Base-by-base conservation (phyloP, 2,797 vertebrate genomes). In the Lutjanus campechanus region DNA sequence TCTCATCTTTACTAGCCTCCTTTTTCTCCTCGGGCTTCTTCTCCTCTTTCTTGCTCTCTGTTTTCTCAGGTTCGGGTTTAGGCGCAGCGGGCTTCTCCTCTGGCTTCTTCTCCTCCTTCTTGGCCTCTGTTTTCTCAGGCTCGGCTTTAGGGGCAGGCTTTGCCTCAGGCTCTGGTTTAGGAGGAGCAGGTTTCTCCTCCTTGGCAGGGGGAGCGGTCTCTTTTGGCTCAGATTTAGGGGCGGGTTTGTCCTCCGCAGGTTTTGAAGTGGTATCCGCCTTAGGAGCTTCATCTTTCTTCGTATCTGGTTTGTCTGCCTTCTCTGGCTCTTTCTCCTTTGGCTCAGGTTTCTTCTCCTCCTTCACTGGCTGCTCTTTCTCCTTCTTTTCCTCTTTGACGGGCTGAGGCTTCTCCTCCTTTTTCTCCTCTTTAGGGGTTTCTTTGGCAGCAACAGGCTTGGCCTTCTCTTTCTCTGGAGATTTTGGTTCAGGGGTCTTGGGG, bases 391-490 rank as follows among this genome's bases (percentile, higher is more conserved):
- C 92, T 7, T 86, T 86, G 3, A 92, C 86, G 0, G 88, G 8
- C 43, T 90, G 5, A 56, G 93, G 73, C 67, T 93, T 85, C 58
- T 91, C 85, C 60, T 90, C 87, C 76, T 73, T 63, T 8, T 94
- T 88, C 81, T 92, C 90, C 16, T 92, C 89, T 79, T 92, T 89
- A 0, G 92, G 89, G 11, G 88, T 62, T 8, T 93, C 93, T 89
- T 94, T 94, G 10, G 91, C 84, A 3, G 84, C 66, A 1, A 36
- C 47, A 29, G 92, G 82, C 50, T 91, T 89, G 5, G 77, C 84
- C 36, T 89, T 91, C 41, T 96, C 95, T 54, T 95, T 92, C 47
- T 85, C 85, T 1, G 95, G 94, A 25, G 92, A 93, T 87, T 95
- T 92, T 53, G 88, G 86, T 46, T 92, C 92, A 0, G 89, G 92